Evolutionary conservation across 1,140 invertebrate species (phyloP).

Genomic region (Oreohelix idahoensis): DNA sequence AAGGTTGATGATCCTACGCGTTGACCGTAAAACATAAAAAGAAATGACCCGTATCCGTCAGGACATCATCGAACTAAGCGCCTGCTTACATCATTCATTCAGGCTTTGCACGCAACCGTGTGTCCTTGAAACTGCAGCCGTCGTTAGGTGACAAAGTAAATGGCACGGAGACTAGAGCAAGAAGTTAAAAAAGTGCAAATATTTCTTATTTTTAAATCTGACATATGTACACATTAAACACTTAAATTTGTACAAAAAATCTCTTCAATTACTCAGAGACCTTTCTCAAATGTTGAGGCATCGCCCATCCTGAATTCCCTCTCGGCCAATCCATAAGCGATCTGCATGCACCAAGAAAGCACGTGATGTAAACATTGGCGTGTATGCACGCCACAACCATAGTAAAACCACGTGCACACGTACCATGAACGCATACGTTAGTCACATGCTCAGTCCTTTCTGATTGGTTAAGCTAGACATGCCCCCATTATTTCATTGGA

Average conservation of each 20-base stretch:
- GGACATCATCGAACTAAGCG: not conserved
- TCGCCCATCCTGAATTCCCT: not conserved
- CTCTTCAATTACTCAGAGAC: too few species aligned
- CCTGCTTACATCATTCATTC: slow-evolving; percentile 7
- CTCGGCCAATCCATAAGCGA: not conserved
- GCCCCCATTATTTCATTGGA: slow-evolving; percentile 35
- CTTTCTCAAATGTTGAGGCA: not conserved
- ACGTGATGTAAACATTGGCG: slow-evolving; percentile 41
- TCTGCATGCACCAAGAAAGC: not conserved
- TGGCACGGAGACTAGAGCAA: too few species aligned
- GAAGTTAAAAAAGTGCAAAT: too few species aligned
- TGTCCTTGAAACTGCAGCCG: not conserved
- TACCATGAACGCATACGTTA: not conserved
- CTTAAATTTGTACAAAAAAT: too few species aligned
- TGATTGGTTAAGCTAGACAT: slow-evolving; percentile 17
- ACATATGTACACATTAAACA: too few species aligned
- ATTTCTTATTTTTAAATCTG: too few species aligned
- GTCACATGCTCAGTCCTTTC: slow-evolving; percentile 16
- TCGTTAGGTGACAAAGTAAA: not conserved
- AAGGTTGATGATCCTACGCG: too few species aligned
- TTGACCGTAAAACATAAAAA: not conserved
- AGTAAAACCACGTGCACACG: slow-evolving; percentile 27
- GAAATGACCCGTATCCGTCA: not conserved
- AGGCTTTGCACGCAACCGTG: not conserved
- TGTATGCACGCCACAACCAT: not conserved